Conservation (phyloP, 2,797 vertebrate species). For the Thamnophis elegans region DNA sequence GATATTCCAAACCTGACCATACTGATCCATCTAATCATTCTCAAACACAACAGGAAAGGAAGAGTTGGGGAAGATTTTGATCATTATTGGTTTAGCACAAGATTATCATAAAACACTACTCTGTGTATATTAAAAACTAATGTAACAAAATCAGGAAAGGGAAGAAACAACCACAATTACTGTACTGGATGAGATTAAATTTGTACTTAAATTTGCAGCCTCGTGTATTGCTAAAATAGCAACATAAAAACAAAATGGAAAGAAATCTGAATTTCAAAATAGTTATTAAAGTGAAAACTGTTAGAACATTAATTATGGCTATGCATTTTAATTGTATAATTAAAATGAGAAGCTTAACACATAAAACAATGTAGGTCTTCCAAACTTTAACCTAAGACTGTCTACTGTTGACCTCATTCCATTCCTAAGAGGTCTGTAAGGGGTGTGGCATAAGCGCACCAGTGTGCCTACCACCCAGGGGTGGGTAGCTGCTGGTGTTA, state of each 20-base stretch:
- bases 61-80: not conserved
- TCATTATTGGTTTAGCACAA: not conserved
- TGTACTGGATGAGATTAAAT: not conserved
- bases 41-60: not conserved
- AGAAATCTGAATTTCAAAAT: not conserved
- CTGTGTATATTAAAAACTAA: not conserved
- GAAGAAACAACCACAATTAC: not conserved
- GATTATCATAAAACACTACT: not conserved
- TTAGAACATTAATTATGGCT: not conserved
- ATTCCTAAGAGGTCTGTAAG: too few species aligned
- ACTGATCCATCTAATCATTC: not conserved
- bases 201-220: not conserved
- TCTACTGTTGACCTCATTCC: too few species aligned
- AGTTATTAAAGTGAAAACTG: slow-evolving; percentile 25
- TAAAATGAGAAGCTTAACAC: not conserved
- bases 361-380: not conserved
- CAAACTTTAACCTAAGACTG: not conserved
- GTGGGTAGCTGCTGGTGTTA: too few species aligned
- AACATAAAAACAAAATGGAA: not conserved
- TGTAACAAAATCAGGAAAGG: not conserved
- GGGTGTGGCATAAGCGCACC: too few species aligned
- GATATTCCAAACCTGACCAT: not conserved
- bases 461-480: too few species aligned
- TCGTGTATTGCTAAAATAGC: not conserved
- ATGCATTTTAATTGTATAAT: not conserved